Evolutionary conservation across 2,888 invertebrate genomes (phyloP).

Genomic region (Gastracanthus pulcherrimus): DNA sequence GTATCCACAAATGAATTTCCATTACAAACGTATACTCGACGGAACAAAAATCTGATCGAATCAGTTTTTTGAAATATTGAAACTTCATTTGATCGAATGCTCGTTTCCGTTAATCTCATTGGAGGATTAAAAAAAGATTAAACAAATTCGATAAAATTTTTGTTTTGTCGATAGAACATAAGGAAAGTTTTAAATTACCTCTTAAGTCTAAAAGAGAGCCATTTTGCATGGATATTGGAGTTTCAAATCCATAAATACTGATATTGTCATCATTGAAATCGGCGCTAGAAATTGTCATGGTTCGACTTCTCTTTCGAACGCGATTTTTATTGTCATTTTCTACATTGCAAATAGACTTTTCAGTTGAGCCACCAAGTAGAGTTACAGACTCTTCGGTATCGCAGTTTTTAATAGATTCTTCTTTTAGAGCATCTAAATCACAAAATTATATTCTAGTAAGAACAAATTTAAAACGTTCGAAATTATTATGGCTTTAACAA

Average conservation of each 20-base stretch:
- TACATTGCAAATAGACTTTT: slow-evolving; percentile 48
- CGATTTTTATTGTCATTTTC: neutral
- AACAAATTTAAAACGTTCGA: no score
- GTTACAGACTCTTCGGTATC: neutral
- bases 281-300: slow-evolving; percentile 64
- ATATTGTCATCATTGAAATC: slow-evolving; percentile 75
- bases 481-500: neutral
- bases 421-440: neutral
- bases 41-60: no score
- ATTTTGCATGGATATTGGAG: slow-evolving; percentile 67
- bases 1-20: no score
- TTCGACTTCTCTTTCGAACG: slow-evolving; percentile 33
- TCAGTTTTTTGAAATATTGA: no score
- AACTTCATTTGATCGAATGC: no score
- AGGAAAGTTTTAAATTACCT: slow-evolving; percentile 2
- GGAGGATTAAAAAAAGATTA: no score
- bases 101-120: no score
- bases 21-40: no score
- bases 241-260: slow-evolving; percentile 77
- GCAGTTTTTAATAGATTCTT: neutral
- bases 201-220: slow-evolving; percentile 21
- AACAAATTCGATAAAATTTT: no score
- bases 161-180: no score
- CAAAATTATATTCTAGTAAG: neutral
- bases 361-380: slow-evolving; percentile 10